phyloP scores from a whole-genome alignment of 2,888 invertebrate genomes.

The Chymomyza procnemis region DNA sequence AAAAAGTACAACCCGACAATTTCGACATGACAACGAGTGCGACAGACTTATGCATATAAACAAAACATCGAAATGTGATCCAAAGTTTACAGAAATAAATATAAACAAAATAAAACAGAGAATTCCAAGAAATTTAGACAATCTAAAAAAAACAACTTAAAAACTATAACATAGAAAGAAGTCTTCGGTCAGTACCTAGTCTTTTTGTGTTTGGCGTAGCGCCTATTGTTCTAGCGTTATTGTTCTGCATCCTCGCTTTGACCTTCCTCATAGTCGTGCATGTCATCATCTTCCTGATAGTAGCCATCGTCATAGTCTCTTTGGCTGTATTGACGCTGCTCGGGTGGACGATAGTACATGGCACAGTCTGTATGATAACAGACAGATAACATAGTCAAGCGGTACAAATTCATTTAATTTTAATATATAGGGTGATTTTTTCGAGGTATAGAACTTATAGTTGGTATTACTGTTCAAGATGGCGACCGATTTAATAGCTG shows the following conservation, averaged over 20 bases:
- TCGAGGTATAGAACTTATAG: no score
- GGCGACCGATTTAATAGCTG: no score
- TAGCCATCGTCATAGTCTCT: not conserved
- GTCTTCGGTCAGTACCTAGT: no score
- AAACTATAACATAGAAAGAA: no score
- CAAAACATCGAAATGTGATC: not conserved
- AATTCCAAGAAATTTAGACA: not conserved
- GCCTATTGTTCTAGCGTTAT: not conserved
- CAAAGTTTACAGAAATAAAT: not conserved
- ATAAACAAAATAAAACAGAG: not conserved
- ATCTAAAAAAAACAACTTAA: not conserved
- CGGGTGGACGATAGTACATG: conserved; percentile 44
- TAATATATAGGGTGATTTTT: no score
- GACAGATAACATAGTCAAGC: no score
- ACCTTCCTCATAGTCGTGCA: conserved; percentile 34
- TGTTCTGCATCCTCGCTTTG: conserved; percentile 36
- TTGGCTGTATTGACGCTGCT: not conserved
- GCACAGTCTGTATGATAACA: conserved; percentile 39
- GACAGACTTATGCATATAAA: not conserved
- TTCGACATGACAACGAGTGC: not conserved
- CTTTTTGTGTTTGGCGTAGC: conserved; percentile 4
- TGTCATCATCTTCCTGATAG: conserved; percentile 21
- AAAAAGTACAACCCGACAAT: no score
- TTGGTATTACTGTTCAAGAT: no score
- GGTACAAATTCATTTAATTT: no score